phyloP scores from a whole-genome alignment of 2,797 vertebrate genomes.

The Paguma larvata region DNA sequence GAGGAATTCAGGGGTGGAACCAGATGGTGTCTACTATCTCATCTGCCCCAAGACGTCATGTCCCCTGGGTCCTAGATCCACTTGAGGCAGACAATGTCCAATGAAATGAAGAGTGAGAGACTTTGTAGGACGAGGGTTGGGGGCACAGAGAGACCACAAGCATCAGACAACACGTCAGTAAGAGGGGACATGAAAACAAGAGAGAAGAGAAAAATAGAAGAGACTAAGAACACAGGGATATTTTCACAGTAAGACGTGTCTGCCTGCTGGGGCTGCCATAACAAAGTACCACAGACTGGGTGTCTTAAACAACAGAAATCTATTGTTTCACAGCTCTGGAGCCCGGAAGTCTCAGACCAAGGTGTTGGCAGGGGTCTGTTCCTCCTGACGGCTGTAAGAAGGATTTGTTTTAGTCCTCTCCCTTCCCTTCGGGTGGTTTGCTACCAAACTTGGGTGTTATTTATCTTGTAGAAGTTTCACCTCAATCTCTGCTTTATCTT shows the following conservation, averaged over 20 bases:
- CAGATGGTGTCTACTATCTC: background rate
- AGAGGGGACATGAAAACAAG: background rate
- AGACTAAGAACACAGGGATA: background rate
- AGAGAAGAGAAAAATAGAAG: background rate
- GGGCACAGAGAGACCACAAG: no score
- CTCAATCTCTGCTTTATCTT: background rate
- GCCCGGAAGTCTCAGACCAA: background rate
- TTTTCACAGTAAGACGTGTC: background rate
- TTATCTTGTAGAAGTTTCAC: background rate
- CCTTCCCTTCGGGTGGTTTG: background rate
- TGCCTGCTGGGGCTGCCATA: background rate
- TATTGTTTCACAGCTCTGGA: background rate
- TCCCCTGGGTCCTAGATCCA: background rate
- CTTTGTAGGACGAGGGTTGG: no score
- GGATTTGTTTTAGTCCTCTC: background rate
- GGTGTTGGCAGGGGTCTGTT: background rate
- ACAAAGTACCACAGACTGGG: background rate
- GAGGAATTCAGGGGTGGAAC: background rate
- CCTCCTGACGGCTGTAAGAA: background rate
- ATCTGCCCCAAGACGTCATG: background rate
- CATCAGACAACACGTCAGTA: background rate
- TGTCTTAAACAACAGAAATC: background rate
- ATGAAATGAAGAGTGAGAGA: background rate
- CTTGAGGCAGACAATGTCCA: background rate
- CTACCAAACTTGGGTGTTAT: background rate